A percentile compares a stretch with the other conserved stretches of the same genome.
Evolutionary conservation across 2,797 vertebrate species (phyloP).

Genomic region (Megalops cyprinoides): DNA sequence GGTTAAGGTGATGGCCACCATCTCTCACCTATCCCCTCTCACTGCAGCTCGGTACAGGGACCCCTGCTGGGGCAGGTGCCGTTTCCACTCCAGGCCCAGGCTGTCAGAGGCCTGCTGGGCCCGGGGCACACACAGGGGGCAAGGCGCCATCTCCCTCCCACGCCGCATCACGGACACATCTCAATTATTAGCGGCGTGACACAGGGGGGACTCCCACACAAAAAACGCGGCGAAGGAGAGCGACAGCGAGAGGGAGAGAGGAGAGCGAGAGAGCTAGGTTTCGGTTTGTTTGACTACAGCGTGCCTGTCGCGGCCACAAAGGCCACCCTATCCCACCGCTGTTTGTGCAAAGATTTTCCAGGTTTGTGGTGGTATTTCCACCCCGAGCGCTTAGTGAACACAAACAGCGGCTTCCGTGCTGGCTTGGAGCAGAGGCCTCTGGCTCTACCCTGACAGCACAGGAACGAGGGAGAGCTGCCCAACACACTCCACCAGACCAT

Average conservation of each 20-base stretch:
- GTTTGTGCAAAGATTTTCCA: not conserved
- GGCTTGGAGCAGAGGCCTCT: not conserved
- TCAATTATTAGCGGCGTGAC: constrained; percentile 47
- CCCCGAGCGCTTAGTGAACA: not conserved
- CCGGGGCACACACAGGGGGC: constrained; percentile 50
- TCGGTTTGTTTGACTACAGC: not conserved
- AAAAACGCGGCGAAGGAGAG: constrained; percentile 11
- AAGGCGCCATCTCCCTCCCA: constrained; percentile 44
- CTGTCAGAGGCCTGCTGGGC: constrained; percentile 52
- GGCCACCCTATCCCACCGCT: not conserved
- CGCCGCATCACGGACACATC: constrained; percentile 51
- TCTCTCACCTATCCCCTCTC: not conserved
- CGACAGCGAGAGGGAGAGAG: not conserved
- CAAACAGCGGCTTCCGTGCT: not conserved
- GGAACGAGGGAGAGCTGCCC: too few relatives aligned
- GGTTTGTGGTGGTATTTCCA: not conserved
- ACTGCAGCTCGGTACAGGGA: constrained; percentile 9
- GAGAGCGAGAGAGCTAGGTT: not conserved
- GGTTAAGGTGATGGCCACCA: not conserved
- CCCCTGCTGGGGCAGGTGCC: constrained; percentile 48
- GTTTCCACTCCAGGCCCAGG: constrained; percentile 52
- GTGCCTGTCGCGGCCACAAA: not conserved
- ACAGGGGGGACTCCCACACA: constrained; percentile 30
- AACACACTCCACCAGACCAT: not conserved
- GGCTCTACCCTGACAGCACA: not conserved